Percentiles rank a stretch among this genome's conserved stretches.
Conservation (phyloP, 1,140 invertebrate genomes). For the Steinernema khuongi region DNA sequence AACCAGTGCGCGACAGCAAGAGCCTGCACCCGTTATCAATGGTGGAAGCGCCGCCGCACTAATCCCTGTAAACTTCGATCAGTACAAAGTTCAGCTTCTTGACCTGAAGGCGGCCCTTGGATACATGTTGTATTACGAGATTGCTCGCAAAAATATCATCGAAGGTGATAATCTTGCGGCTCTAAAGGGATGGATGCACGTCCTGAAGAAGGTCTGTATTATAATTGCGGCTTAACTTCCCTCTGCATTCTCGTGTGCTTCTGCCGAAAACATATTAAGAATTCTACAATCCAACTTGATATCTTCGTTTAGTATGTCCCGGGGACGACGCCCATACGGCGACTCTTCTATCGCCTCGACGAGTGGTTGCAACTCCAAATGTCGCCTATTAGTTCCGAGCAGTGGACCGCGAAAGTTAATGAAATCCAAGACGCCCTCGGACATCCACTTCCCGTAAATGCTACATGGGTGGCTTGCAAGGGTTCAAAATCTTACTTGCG, state of each 20-base stretch:
- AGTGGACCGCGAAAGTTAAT: constrained; percentile 49
- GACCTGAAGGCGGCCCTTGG: constrained; percentile 34
- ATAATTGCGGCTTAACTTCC: background rate
- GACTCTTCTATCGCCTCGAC: constrained; percentile 53
- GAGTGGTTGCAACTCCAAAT: constrained; percentile 45
- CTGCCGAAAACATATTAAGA: too few species aligned
- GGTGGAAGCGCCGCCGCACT: constrained; percentile 1
- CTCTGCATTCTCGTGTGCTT: too few species aligned
- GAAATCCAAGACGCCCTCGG: constrained; percentile 44
- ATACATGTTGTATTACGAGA: constrained; percentile 39
- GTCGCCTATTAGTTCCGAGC: constrained; percentile 41
- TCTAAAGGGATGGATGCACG: constrained; percentile 49
- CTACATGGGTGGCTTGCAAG: constrained; percentile 66
- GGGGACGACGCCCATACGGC: constrained; percentile 49
- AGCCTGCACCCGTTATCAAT: background rate
- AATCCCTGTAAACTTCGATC: constrained; percentile 24
- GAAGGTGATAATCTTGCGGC: constrained; percentile 33
- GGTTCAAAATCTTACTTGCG: constrained; percentile 70
- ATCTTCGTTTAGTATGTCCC: constrained; percentile 45
- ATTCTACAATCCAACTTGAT: background rate
- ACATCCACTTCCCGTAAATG: constrained; percentile 40
- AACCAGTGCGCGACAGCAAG: background rate
- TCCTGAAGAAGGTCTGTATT: constrained; percentile 39
- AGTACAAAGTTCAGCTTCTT: constrained; percentile 33
- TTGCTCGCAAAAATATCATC: constrained; percentile 36